Evolutionary conservation across 2,113 vertebrate genomes (phyloP).

Genomic region (Mellivora capensis): DNA sequence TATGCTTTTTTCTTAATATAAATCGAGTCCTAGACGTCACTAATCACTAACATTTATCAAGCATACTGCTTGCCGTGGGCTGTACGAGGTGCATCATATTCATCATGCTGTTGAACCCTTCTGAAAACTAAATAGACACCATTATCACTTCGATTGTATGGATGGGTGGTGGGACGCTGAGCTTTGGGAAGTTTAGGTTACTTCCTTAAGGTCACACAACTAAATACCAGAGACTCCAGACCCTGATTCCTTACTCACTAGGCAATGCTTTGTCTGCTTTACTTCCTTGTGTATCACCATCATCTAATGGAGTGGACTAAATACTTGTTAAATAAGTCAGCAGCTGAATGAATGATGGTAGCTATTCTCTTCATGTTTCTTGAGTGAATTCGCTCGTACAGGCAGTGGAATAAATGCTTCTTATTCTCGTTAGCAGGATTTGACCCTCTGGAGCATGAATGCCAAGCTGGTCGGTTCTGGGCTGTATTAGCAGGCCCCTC

Average conservation of each 20-base stretch:
- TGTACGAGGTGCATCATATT: not conserved
- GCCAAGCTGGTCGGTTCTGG: not conserved
- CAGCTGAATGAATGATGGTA: constrained; percentile 5
- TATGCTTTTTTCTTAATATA: not conserved
- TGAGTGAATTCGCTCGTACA: not conserved
- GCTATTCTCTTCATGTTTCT: not conserved
- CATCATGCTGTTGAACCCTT: not conserved
- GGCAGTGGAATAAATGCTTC: constrained; percentile 58
- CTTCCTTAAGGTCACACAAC: not conserved
- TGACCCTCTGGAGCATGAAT: constrained; percentile 65
- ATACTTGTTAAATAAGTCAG: not conserved
- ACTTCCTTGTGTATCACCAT: not conserved
- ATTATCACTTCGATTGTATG: not conserved
- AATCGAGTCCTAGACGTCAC: not conserved
- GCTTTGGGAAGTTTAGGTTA: not conserved
- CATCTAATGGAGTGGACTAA: not conserved
- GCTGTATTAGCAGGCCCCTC: not conserved
- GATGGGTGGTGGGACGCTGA: not conserved
- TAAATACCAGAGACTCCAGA: not conserved
- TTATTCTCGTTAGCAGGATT: constrained; percentile 69
- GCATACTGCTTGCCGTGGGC: not conserved
- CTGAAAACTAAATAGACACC: not conserved
- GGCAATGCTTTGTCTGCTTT: not conserved
- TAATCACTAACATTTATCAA: not conserved
- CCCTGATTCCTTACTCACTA: not conserved